Evolutionary conservation across 2,888 invertebrate genomes (phyloP).

Genomic region (Reticulitermes lucifugus): DNA sequence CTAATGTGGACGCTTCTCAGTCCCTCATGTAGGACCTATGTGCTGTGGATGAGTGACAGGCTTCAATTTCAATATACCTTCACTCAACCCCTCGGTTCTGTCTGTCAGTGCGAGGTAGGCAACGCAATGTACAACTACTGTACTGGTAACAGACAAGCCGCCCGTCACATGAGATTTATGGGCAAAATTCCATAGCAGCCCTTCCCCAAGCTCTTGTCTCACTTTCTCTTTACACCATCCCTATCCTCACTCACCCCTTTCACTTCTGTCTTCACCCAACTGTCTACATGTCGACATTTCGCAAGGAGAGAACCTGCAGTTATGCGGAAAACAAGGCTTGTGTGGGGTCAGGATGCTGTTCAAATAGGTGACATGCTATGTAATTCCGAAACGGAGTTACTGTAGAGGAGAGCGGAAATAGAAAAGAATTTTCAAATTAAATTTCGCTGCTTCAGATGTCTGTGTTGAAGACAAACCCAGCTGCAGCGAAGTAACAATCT

Average conservation of each 20-base stretch:
- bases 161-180: slow-evolving; percentile 41
- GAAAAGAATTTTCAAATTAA: background rate
- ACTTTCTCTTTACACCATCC: background rate
- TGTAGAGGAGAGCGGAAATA: background rate
- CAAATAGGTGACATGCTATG: slow-evolving; percentile 14
- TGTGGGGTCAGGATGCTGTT: slow-evolving; percentile 8
- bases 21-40: background rate
- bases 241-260: background rate
- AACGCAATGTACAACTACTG: slow-evolving; percentile 36
- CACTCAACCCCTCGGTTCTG: background rate
- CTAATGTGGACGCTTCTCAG: background rate
- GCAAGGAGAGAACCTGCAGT: slow-evolving; percentile 37
- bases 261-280: slow-evolving; percentile 28
- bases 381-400: background rate
- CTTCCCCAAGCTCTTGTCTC: slow-evolving; percentile 3
- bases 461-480: too few relatives aligned
- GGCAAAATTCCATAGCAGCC: slow-evolving; percentile 38
- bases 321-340: slow-evolving; percentile 26
- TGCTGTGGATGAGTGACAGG: slow-evolving; percentile 29
- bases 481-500: too few relatives aligned
- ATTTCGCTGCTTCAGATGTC: background rate
- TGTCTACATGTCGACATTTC: slow-evolving; percentile 36
- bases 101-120: slow-evolving; percentile 16
- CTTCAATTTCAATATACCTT: slow-evolving; percentile 40
- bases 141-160: slow-evolving; percentile 37